These are phyloP conservation scores for Pseudorectes ferrugineus DNA, from an alignment of 2,113 vertebrate genomes.

Conservation along the genomic window DNA sequence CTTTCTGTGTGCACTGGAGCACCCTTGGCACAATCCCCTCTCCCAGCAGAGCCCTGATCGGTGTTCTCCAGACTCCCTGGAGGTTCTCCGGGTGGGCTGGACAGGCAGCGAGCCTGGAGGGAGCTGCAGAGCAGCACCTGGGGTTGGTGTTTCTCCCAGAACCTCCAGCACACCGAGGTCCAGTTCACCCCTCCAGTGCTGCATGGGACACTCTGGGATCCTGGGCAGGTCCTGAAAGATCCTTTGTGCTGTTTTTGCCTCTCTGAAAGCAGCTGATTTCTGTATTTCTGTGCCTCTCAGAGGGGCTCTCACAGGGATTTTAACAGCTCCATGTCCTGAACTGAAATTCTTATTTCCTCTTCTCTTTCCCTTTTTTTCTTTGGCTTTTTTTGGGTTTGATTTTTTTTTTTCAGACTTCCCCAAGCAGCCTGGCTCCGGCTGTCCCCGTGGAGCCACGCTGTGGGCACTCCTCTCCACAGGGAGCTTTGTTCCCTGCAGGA, in stretches of 20 bases:
- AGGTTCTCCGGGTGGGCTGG: not conserved
- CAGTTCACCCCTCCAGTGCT: not conserved
- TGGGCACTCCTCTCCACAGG: not conserved
- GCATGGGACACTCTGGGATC: fast-evolving
- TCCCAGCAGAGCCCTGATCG: not conserved
- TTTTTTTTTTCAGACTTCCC: not conserved
- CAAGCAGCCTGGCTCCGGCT: not conserved
- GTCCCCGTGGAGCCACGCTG: not conserved
- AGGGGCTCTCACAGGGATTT: not conserved
- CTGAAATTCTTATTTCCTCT: not conserved
- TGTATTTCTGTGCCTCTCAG: not conserved
- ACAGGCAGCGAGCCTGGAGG: not conserved
- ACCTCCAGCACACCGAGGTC: not conserved
- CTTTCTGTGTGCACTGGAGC: not conserved
- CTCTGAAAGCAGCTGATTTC: not conserved
- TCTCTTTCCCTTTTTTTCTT: not conserved
- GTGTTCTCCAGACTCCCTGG: not conserved
- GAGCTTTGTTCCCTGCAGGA: not conserved
- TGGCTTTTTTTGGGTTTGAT: not conserved
- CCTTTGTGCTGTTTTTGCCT: not conserved
- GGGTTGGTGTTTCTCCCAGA: not conserved
- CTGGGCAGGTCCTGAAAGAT: not conserved
- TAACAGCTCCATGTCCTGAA: not conserved
- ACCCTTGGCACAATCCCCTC: not conserved
- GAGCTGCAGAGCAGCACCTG: not conserved